Evolutionary conservation across 2,888 invertebrate species (phyloP).

Genomic region (Mechanitis messenoides): DNA sequence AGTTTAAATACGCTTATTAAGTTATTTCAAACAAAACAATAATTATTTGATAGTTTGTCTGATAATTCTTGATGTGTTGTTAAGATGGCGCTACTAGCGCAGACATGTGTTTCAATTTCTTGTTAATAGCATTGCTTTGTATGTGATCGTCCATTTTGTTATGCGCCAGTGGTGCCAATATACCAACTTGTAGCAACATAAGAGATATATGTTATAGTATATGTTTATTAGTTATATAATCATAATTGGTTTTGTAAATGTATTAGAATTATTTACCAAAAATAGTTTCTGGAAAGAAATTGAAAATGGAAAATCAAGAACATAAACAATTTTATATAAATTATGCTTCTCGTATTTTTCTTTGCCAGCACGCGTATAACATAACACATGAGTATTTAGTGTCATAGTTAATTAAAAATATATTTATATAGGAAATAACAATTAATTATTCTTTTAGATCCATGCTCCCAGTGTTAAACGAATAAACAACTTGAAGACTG

Average conservation of each 20-base stretch:
- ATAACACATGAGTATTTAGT: conserved; percentile 6
- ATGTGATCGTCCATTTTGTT: conserved; percentile 1
- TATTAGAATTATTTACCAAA: not conserved
- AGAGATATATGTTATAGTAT: not conserved
- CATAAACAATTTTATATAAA: no score
- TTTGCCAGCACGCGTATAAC: conserved; percentile 11
- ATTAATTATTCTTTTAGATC: conserved; percentile 77
- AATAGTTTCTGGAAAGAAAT: no score
- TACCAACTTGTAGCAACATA: not conserved
- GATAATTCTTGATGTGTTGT: conserved; percentile 4
- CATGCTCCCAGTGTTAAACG: conserved; percentile 88
- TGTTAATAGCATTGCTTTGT: conserved; percentile 3
- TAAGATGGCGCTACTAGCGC: conserved; percentile 17
- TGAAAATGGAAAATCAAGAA: no score
- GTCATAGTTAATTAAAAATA: conserved; percentile 6
- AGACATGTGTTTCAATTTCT: conserved; percentile 2
- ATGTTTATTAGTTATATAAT: no score
- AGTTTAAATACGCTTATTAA: conserved; percentile 34
- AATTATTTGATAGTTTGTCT: not conserved
- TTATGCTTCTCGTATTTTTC: not conserved
- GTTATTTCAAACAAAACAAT: not conserved
- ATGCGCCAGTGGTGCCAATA: conserved; percentile 9
- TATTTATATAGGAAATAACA: conserved; percentile 20
- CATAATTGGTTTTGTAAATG: not conserved
- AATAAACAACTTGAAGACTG: conserved; percentile 80